These are phyloP conservation scores for Solen grandis DNA, from an alignment of 1,140 invertebrate species.

Conservation along the genomic window DNA sequence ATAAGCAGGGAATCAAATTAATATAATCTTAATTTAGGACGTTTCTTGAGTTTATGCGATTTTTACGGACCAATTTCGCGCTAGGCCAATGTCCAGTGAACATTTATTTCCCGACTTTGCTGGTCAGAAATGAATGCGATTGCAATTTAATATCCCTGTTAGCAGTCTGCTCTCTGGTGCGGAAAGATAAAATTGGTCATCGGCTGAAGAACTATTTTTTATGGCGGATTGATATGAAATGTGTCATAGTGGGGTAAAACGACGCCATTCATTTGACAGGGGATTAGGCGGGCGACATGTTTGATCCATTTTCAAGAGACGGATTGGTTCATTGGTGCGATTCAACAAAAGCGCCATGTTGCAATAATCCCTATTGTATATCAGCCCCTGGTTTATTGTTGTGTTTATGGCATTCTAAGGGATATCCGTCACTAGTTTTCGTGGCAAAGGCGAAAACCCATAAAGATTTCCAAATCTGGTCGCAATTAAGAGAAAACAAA, in stretches of 20 bases:
- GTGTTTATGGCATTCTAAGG: too few relatives aligned
- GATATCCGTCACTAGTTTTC: too few relatives aligned
- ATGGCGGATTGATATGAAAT: conserved; percentile 27
- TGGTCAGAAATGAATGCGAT: conserved; percentile 21
- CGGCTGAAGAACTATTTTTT: neutral
- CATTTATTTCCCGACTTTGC: conserved; percentile 32
- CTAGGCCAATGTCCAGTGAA: conserved; percentile 18
- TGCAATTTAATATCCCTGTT: conserved; percentile 26
- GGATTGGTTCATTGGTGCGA: neutral
- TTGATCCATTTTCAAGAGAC: conserved; percentile 1
- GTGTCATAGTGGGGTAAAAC: conserved; percentile 25
- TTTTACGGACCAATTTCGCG: conserved; percentile 40
- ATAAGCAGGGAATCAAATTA: too few relatives aligned
- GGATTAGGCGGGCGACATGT: neutral
- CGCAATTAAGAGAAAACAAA: too few relatives aligned
- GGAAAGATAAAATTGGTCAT: conserved; percentile 46
- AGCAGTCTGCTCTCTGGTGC: conserved; percentile 10
- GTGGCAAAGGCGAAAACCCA: too few relatives aligned
- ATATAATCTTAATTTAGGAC: too few relatives aligned
- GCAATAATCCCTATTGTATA: conserved; percentile 7
- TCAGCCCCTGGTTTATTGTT: neutral
- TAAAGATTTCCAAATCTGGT: too few relatives aligned
- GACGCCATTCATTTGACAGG: neutral
- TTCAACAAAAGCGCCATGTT: conserved; percentile 18
- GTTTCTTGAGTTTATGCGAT: conserved; percentile 35